phyloP scores from a whole-genome alignment of 2,113 vertebrate species.

The Gymnobelideus leadbeateri region DNA sequence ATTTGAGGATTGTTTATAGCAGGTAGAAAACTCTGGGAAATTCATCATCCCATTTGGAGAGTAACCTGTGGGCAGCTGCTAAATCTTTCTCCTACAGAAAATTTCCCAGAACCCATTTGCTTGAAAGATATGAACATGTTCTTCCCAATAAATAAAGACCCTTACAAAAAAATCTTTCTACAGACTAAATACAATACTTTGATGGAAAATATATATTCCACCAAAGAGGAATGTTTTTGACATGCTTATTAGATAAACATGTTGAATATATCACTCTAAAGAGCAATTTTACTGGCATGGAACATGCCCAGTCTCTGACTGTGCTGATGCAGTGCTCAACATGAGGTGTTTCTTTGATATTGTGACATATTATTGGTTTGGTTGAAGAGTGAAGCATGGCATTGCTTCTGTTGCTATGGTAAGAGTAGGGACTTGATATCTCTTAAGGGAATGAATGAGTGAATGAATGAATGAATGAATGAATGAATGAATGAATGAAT shows the following conservation, averaged over 20 bases:
- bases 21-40: constrained; percentile 59
- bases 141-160: constrained; percentile 58
- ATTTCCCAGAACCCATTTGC: constrained; percentile 73
- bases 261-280: not conserved
- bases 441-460: not conserved
- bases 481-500: not conserved
- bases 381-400: not conserved
- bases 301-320: constrained; percentile 47
- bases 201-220: constrained; percentile 9
- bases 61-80: constrained; percentile 47
- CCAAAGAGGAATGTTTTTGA: not conserved
- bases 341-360: not conserved
- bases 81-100: constrained; percentile 59
- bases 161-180: constrained; percentile 50
- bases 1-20: constrained; percentile 66
- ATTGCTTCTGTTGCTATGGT: not conserved
- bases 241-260: constrained; percentile 48
- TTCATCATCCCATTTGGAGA: constrained; percentile 54
- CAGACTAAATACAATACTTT: constrained; percentile 7
- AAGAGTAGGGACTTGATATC: not conserved
- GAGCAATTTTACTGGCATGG: constrained; percentile 59
- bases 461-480: not conserved
- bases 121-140: constrained; percentile 53
- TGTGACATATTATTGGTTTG: not conserved
- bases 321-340: not conserved